Base-by-base conservation (phyloP, 2,797 vertebrate species). In the Arctocebus calabarensis region DNA sequence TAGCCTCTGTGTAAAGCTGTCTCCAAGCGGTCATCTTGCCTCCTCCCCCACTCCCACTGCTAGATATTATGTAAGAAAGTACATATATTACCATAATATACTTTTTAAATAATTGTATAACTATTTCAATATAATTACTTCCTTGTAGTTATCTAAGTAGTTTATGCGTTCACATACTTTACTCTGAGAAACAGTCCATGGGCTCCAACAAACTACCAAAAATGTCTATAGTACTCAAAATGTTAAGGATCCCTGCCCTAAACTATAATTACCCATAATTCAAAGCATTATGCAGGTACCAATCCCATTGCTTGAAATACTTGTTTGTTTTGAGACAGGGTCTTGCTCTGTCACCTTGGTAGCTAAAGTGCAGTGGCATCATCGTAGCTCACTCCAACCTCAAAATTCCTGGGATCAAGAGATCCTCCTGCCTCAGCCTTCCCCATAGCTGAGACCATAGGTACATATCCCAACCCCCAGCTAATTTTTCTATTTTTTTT, bases 91-190 rank as follows among this genome's bases (percentile, higher is more conserved):
- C 48, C 43, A 59, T 32, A 78, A 68, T 37, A 70, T 66, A 64
- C 71, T 90, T 57, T 79, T 85, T 83, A 64, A 91, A 95, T 82
- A 84, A 64, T 75, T 88, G 52, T 5, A 52, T 91, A 84, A 90
- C 8, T 74, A 61, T 55, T 92, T 94, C 25, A 74, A 32, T 90
- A 27, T 52, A 88, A 87, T 22, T 87, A 23, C 19, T 57, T 87
- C 59, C 37, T 75, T 91, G 20, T 59, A 73, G 70, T n/a, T n/a
- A 29, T 75, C 62, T 37, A 40, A 32, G 71, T 34, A 89, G 48
- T 82, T 84, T 37, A 85, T 22, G 27, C 8, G 52, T 55, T 73
- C 27, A 90, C 22, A 48, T 25, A 78, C 11, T 85, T 82, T 66
- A 70, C 45, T 64, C 57, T 88, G 10, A 95, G 64, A 79, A 84